These are phyloP conservation scores for Diphyllodes magnificus DNA, from an alignment of 2,113 vertebrate species.

Conservation along the genomic window DNA sequence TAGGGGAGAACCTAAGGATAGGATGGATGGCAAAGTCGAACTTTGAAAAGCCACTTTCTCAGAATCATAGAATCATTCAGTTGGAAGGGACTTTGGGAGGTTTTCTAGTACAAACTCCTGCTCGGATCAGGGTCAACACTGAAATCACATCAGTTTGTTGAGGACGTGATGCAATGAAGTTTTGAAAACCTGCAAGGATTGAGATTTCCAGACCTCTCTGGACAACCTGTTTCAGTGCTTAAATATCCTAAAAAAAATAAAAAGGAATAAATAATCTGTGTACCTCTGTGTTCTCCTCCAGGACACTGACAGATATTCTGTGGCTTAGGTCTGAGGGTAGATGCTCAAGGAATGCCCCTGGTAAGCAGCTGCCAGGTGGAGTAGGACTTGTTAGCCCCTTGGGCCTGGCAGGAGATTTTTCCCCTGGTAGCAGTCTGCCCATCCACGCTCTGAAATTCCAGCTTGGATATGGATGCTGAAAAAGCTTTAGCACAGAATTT, in stretches of 20 bases:
- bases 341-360: neutral
- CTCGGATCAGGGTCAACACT: neutral
- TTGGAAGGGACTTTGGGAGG: neutral
- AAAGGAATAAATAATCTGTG: neutral
- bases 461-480: neutral
- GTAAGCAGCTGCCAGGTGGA: neutral
- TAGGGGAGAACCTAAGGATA: neutral
- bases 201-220: neutral
- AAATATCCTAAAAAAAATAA: neutral
- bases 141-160: neutral
- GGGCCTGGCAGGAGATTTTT: neutral
- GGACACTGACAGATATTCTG: rapidly evolving
- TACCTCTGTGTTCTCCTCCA: neutral
- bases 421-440: neutral
- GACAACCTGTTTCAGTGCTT: neutral
- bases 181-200: neutral
- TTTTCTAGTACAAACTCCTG: neutral
- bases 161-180: neutral
- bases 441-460: neutral
- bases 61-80: neutral
- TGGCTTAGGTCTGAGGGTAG: neutral
- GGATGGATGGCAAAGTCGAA: neutral
- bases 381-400: neutral
- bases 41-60: neutral
- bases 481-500: too few relatives aligned